These are phyloP conservation scores for Oligia fasciuncula DNA, from an alignment of 2,888 invertebrate species.

Conservation along the genomic window DNA sequence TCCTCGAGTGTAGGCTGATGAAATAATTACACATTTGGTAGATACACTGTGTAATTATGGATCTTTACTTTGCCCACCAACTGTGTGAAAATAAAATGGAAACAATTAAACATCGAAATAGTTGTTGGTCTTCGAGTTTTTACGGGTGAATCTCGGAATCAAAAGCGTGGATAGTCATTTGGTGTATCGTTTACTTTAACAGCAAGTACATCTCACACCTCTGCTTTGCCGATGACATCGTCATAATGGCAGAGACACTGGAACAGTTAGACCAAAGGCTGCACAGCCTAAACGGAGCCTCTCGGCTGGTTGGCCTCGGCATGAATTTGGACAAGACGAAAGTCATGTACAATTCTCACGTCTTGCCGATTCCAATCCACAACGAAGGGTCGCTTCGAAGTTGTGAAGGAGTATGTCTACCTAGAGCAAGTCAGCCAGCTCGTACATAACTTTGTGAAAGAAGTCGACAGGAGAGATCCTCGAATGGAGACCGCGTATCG, in stretches of 20 bases:
- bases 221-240: neutral
- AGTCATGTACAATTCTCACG: neutral
- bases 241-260: neutral
- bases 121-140: conserved; percentile 41
- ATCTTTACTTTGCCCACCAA: conserved; percentile 76
- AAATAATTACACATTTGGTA: conserved; percentile 76
- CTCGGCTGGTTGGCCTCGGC: neutral
- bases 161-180: conserved; percentile 41
- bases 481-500: neutral
- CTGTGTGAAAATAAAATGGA: conserved; percentile 82
- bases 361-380: neutral
- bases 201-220: too few relatives aligned
- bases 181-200: neutral
- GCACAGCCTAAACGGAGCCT: neutral
- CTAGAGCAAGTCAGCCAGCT: neutral
- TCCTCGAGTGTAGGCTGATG: conserved; percentile 67
- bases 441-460: neutral
- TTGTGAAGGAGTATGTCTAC: neutral
- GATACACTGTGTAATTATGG: conserved; percentile 76
- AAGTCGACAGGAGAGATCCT: neutral
- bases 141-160: conserved; percentile 42
- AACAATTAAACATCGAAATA: conserved; percentile 77
- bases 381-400: neutral
- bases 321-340: neutral
- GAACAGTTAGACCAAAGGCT: neutral